Percentiles rank a stretch among this genome's conserved stretches.
Evolutionary conservation across 2,888 invertebrate species (phyloP).

Genomic region (Ceraclea dissimilis): DNA sequence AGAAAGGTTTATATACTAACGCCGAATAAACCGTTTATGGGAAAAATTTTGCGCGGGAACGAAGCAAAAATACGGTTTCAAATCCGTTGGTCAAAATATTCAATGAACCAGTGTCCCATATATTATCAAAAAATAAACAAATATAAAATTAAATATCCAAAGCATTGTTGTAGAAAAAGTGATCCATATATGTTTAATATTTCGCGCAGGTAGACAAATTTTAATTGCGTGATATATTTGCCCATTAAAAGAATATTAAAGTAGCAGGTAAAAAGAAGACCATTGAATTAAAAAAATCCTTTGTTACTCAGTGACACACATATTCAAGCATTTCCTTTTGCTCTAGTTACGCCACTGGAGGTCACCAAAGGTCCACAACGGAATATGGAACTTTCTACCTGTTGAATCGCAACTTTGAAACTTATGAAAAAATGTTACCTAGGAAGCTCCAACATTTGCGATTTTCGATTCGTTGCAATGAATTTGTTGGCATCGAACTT

Average conservation of each 20-base stretch:
- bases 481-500: no score
- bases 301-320: no score
- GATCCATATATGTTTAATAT: background rate
- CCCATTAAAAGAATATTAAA: no score
- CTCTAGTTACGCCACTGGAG: background rate
- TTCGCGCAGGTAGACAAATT: constrained; percentile 3
- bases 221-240: no score
- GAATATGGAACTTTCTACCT: background rate
- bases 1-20: background rate
- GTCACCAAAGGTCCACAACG: constrained; percentile 6
- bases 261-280: no score
- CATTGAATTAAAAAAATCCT: no score
- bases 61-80: no score
- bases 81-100: background rate
- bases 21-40: background rate
- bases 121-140: background rate
- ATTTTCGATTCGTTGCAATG: no score
- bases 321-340: background rate
- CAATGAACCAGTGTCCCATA: background rate
- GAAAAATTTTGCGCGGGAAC: background rate
- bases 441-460: no score
- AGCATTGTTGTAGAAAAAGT: background rate
- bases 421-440: background rate
- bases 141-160: background rate
- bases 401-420: no score